Percentiles rank a stretch among this genome's conserved stretches.
These are phyloP conservation scores for Archocentrus centrarchus DNA, from an alignment of 2,113 vertebrate genomes.

Conservation along the genomic window DNA sequence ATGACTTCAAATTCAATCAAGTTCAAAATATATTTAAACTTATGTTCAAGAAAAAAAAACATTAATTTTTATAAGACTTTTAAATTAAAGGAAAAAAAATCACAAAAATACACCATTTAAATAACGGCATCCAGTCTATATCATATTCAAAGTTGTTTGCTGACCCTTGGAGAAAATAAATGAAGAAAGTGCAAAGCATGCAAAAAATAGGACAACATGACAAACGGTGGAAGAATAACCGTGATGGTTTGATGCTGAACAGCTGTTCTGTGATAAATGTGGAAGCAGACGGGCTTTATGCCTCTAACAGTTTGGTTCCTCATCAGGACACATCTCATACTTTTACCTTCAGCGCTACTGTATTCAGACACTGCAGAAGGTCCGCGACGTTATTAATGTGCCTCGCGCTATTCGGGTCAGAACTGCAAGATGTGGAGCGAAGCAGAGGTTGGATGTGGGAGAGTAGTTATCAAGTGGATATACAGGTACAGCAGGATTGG, in stretches of 20 bases:
- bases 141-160: conserved; percentile 20
- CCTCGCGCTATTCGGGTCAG: conserved; percentile 7
- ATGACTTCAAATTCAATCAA: conserved; percentile 36
- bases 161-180: conserved; percentile 42
- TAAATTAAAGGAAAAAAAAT: conserved; percentile 56
- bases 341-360: background rate
- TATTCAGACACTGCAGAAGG: background rate
- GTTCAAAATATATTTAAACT: conserved; percentile 1
- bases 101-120: conserved; percentile 43
- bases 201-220: conserved; percentile 29
- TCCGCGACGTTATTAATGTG: background rate
- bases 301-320: background rate
- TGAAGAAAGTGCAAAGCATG: conserved; percentile 73
- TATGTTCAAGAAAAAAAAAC: conserved; percentile 34
- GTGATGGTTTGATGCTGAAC: background rate
- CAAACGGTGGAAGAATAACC: background rate
- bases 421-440: conserved; percentile 17
- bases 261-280: background rate
- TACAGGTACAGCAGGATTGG: conserved; percentile 78
- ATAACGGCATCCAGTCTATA: conserved; percentile 27
- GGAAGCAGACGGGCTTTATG: background rate
- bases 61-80: conserved; percentile 69
- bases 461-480: conserved; percentile 46
- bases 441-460: conserved; percentile 42
- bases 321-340: background rate